These are phyloP conservation scores for Notarius lentiginosus DNA, from an alignment of 2,113 vertebrate genomes.

Conservation along the genomic window DNA sequence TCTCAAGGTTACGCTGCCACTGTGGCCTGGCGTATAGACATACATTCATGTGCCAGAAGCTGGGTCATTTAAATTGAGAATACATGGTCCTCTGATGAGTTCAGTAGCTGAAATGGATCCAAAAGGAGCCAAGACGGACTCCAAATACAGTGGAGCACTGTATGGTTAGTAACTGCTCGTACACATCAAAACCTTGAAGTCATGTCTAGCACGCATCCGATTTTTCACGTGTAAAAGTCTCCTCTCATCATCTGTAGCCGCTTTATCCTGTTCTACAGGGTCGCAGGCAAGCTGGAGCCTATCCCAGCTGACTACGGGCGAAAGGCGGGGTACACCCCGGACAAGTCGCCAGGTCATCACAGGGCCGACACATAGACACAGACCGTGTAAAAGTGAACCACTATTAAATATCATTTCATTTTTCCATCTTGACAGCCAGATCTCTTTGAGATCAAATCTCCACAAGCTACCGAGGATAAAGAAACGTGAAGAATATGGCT, in stretches of 20 bases:
- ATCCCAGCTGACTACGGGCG: too few relatives aligned
- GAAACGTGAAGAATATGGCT: not conserved
- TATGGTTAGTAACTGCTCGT: not conserved
- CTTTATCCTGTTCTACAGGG: too few relatives aligned
- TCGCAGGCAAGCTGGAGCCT: too few relatives aligned
- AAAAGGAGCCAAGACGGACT: not conserved
- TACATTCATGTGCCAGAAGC: not conserved
- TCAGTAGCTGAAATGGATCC: not conserved
- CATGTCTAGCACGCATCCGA: not conserved
- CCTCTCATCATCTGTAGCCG: too few relatives aligned
- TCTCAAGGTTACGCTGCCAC: conserved; percentile 22
- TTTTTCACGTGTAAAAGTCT: not conserved
- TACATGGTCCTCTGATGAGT: not conserved
- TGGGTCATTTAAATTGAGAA: not conserved
- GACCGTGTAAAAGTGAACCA: not conserved
- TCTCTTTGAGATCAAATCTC: not conserved
- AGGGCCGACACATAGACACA: too few relatives aligned
- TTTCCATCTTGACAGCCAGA: not conserved
- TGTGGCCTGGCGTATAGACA: not conserved
- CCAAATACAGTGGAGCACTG: not conserved
- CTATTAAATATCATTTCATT: not conserved
- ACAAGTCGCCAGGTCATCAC: too few relatives aligned
- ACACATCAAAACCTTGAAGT: not conserved
- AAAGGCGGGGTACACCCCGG: too few relatives aligned
- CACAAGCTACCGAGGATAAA: not conserved